Base-by-base conservation (phyloP, 2,113 vertebrate species). In the Elachura formosa region DNA sequence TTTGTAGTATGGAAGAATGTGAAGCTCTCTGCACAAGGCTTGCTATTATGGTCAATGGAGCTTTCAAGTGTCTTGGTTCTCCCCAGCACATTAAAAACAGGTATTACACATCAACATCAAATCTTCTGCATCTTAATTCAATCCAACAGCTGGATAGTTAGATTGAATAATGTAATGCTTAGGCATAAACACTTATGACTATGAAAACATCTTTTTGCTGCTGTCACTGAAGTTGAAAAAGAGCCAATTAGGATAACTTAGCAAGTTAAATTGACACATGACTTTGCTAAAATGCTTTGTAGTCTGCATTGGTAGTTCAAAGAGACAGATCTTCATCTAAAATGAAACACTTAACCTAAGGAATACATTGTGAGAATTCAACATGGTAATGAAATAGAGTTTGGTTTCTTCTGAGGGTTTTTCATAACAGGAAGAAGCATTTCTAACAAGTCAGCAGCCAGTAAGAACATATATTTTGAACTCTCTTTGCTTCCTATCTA, bases 51-150 rank as follows among this genome's bases (percentile, higher is more conserved):
- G 98, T 99, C 59, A 97, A 98, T 62, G 98, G 98, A 93, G 97
- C 98, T 95, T 99, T 99, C 98, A 97, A 84, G 84, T 99, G 99
- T 94, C 98, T 99, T 51, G 99, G 99, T 34, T 98, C 99, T 90
- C 98, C 99, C 66, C 98, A 99, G 97, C 98, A 99, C 97, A 98
- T 99, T 96, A 99, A 98, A 96, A 98, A 98, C 98, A 99, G 98
- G 98, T 99, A 93, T 59, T 93, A 43, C 25, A 10, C 36, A 14
- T 73, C 20, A 43, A 23, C 25, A 38, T 48, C 41, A 81, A 93
- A 62, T 18, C 28, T 78, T 78, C 38, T 91, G 26, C 34, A 62
- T 64, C 36, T 71, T 16, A 22, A 16, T 80, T 79, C 46, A 81
- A 4, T 49, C 18, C 52, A 62, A 56, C 25, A 74, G 20, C 34